Evolutionary conservation across 2,797 vertebrate species (phyloP).

Genomic region (Poeciliopsis turneri): DNA sequence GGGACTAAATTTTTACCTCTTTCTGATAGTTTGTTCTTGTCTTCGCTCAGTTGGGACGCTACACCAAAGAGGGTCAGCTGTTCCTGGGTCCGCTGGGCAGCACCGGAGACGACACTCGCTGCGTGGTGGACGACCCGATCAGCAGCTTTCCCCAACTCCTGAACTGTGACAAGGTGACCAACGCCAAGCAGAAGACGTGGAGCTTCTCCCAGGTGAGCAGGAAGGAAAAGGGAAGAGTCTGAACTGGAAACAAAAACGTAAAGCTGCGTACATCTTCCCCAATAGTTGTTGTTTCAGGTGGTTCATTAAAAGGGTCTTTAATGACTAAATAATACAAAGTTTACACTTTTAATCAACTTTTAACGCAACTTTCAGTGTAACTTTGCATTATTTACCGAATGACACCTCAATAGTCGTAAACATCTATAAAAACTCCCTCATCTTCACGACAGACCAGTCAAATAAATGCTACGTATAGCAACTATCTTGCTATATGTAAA

Average conservation of each 20-base stretch:
- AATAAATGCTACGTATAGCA: too few relatives aligned
- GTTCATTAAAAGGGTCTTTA: too few relatives aligned
- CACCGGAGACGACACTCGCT: slow-evolving; percentile 92
- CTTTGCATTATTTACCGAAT: too few relatives aligned
- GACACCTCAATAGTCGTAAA: too few relatives aligned
- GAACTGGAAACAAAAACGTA: not conserved
- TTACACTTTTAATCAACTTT: too few relatives aligned
- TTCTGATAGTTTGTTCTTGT: not conserved
- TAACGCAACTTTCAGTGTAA: too few relatives aligned
- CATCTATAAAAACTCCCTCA: too few relatives aligned
- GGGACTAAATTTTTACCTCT: not conserved
- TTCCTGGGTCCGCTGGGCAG: slow-evolving; percentile 92
- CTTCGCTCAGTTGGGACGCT: slow-evolving; percentile 86
- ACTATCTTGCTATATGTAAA: too few relatives aligned
- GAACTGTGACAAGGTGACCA: slow-evolving; percentile 92
- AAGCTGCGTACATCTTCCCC: too few relatives aligned
- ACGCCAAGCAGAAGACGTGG: slow-evolving; percentile 90
- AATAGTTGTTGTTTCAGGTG: too few relatives aligned
- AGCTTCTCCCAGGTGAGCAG: slow-evolving; percentile 90
- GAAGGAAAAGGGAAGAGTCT: not conserved
- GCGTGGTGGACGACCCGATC: slow-evolving; percentile 89
- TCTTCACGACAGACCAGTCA: too few relatives aligned
- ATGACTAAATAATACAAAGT: too few relatives aligned
- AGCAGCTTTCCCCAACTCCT: slow-evolving; percentile 90
- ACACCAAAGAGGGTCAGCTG: slow-evolving; percentile 91